These are phyloP conservation scores for Perca fluviatilis DNA, from an alignment of 2,113 vertebrate genomes.

Conservation along the genomic window DNA sequence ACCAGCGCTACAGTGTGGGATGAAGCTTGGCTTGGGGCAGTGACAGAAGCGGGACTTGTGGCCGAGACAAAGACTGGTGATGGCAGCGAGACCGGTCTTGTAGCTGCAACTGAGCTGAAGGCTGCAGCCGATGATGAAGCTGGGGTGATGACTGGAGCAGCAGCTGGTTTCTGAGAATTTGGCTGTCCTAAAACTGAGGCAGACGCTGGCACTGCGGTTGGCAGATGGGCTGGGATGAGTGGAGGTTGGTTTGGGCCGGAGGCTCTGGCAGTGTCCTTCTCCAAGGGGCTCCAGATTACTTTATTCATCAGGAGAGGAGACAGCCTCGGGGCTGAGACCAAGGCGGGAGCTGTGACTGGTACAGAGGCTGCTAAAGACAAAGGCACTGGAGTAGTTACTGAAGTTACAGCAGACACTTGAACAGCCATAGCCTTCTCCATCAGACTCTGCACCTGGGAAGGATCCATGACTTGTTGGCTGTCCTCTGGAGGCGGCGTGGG, in stretches of 20 bases:
- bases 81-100: slow-evolving; percentile 17
- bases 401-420: slow-evolving; percentile 19
- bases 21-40: slow-evolving; percentile 6
- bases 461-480: slow-evolving; percentile 69
- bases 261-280: slow-evolving; percentile 47
- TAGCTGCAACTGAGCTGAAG: not conserved
- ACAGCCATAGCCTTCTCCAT: slow-evolving; percentile 76
- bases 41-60: slow-evolving; percentile 11
- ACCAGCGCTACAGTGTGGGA: slow-evolving; percentile 13
- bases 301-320: slow-evolving; percentile 54
- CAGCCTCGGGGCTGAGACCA: slow-evolving; percentile 23
- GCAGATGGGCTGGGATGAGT: slow-evolving; percentile 34
- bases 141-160: not conserved
- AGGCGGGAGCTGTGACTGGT: slow-evolving; percentile 20
- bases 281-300: slow-evolving; percentile 62
- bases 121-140: slow-evolving; percentile 12
- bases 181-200: slow-evolving; percentile 54
- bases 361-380: slow-evolving; percentile 23
- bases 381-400: slow-evolving; percentile 10
- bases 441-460: slow-evolving; percentile 71
- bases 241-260: slow-evolving; percentile 50
- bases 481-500: slow-evolving; percentile 73
- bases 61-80: slow-evolving; percentile 18
- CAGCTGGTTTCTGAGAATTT: slow-evolving; percentile 35
- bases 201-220: slow-evolving; percentile 53